Base-by-base conservation (phyloP, 2,888 invertebrate genomes). In the Acrocyrtus sp. region DNA sequence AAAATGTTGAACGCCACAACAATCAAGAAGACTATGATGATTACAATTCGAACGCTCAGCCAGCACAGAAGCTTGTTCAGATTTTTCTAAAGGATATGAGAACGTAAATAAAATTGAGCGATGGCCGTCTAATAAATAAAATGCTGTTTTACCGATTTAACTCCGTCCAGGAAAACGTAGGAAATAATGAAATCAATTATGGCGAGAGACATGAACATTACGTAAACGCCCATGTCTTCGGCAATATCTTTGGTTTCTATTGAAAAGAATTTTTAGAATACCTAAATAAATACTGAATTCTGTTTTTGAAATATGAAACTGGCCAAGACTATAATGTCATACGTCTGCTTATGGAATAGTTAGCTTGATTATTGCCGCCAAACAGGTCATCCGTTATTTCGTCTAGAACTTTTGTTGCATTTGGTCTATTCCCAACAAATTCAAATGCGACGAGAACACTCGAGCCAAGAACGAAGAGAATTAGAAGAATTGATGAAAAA, bases 171-270 rank as follows among this genome's bases (percentile, higher is more conserved):
- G 29, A 77, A 77, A n/a, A 74, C 72, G 19, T 70, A 74, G 1
- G 77, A 74, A 29, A 77, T 74, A 12, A 74, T 57, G 47, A 77
- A 77, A 29, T 77, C 77, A 2, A 74, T 68, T 15, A 68, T 48
- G 17, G 72, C 51, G 8, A 77, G 72, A 43, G 68, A 77, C 72
- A 72, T 74, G 17, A 77, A 45, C 26, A 77, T 77, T 0, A 77
- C 60, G 51, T 58, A 77, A 3, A 77, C 74, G 4, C 77, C 77
- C 77, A 77, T 72, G 41, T 77, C 77, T 51, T 74, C 74, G 1
- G 77, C 77, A 2, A 77, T 57, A 19, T 77, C 62, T 24, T 74
- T 72, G 15, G 24, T 50, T 26, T 61, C 72, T 68, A 21, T 17
- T 4, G 22, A 12, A 10, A 29, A 34, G 10, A n/a, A n/a, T n/a